These are phyloP conservation scores for Cephalopterus ornatus DNA, from an alignment of 2,113 vertebrate species.

Conservation along the genomic window DNA sequence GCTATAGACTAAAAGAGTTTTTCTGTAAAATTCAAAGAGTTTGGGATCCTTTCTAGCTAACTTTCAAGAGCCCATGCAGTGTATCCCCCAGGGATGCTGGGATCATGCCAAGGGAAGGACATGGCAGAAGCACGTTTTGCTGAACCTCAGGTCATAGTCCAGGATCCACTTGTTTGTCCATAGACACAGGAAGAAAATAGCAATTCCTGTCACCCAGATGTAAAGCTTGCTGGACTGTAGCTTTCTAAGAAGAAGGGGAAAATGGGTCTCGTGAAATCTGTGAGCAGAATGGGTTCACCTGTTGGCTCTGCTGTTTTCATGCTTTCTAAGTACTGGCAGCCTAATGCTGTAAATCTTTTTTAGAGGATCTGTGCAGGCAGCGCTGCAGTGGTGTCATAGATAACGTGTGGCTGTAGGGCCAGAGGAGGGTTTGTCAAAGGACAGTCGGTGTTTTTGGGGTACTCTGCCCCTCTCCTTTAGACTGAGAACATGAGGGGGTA, in stretches of 20 bases:
- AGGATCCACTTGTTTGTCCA: neutral
- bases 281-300: neutral
- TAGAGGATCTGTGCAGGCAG: neutral
- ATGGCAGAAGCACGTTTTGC: neutral
- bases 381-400: neutral
- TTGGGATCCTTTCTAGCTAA: neutral
- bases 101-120: neutral
- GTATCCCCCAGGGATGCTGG: neutral
- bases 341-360: neutral
- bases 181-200: neutral
- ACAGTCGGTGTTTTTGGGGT: rapidly evolving
- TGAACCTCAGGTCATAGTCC: neutral
- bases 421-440: neutral
- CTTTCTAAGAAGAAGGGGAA: neutral
- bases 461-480: neutral
- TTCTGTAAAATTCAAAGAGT: neutral
- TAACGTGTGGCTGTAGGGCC: neutral
- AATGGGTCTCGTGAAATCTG: neutral
- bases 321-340: neutral
- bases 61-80: neutral
- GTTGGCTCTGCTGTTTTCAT: constrained; percentile 26
- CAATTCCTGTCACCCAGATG: neutral
- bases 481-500: neutral
- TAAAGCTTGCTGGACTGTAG: neutral
- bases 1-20: neutral